Evolutionary conservation across 1,140 invertebrate species (phyloP).

Genomic region (Calephelis virginiensis): DNA sequence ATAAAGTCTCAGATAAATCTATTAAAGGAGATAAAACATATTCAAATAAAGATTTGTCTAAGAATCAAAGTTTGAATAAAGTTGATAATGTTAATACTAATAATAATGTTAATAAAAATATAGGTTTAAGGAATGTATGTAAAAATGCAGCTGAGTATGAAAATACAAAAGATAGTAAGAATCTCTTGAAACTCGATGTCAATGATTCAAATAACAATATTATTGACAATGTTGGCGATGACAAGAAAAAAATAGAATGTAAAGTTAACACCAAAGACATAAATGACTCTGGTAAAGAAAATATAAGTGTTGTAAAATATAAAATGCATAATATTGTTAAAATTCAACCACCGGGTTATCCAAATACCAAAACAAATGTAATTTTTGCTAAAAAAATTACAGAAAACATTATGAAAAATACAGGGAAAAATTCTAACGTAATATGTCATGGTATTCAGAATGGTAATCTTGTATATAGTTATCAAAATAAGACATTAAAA

Average conservation of each 20-base stretch:
- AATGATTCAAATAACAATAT: neutral
- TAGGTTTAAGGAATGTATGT: too few relatives aligned
- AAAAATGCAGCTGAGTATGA: too few relatives aligned
- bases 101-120: too few relatives aligned
- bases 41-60: too few relatives aligned
- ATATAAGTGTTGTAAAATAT: neutral
- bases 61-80: too few relatives aligned
- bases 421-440: neutral
- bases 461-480: neutral
- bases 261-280: neutral
- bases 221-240: neutral
- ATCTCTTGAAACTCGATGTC: neutral
- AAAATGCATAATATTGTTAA: conserved; percentile 10
- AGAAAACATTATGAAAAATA: neutral
- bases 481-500: neutral
- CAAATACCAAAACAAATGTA: neutral
- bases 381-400: neutral
- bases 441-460: conserved; percentile 3
- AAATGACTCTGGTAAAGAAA: neutral
- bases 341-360: neutral
- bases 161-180: neutral
- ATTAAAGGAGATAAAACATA: too few relatives aligned
- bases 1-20: too few relatives aligned
- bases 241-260: neutral
- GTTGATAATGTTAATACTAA: too few relatives aligned